Conservation (phyloP, 2,113 vertebrate genomes). For the Tor tambroides region DNA sequence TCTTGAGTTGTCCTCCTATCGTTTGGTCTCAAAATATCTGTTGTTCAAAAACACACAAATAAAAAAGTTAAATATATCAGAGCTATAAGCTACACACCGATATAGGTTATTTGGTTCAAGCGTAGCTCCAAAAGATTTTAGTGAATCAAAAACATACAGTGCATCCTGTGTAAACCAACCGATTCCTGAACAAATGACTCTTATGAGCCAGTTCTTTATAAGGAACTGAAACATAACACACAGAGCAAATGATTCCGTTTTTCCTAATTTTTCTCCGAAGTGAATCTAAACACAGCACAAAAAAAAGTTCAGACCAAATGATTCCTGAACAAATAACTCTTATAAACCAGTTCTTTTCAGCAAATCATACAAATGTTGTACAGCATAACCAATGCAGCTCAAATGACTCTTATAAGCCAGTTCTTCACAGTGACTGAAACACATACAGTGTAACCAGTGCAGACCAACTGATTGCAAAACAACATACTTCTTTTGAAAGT, state of each 20-base stretch:
- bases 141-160: no score
- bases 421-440: not conserved
- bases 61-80: not conserved
- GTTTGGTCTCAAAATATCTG: not conserved
- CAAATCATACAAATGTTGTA: not conserved
- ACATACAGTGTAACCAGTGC: no score
- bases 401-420: not conserved
- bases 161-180: no score
- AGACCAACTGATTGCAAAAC: no score
- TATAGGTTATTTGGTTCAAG: not conserved
- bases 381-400: not conserved
- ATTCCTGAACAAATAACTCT: not conserved
- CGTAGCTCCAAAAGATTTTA: not conserved
- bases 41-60: conserved; percentile 1
- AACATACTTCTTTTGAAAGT: no score
- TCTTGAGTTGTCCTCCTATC: not conserved
- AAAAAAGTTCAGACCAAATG: not conserved
- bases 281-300: no score
- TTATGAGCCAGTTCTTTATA: no score
- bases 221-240: no score
- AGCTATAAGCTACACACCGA: not conserved
- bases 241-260: no score
- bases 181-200: no score
- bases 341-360: not conserved
- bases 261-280: no score